Base-by-base conservation (phyloP, 2,888 invertebrate genomes). In the Phengaris alcon region DNA sequence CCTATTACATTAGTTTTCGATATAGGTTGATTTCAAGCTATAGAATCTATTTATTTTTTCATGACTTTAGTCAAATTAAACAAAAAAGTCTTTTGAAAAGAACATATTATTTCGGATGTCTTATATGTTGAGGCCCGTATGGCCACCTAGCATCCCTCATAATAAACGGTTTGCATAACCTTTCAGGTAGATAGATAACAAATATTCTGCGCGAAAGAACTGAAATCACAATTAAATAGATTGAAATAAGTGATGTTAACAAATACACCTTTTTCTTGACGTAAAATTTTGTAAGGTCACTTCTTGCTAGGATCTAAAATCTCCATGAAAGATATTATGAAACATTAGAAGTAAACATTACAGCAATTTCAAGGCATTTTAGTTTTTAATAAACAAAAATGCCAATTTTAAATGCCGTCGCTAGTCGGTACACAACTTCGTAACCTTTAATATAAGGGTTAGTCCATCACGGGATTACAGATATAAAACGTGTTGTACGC, bases 401-500 rank as follows among this genome's bases (percentile, higher is more conserved):
- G 3, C 10, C 35, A 44, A 35, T 64, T 64, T 64, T 6, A 15
- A 44, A 15, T 1, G 59, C 59, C 22, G 5, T 1, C 57, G 4
- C 15, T 9, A 59, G 5, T 1, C 57, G 4, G 7, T 9, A 59
- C 4, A 59, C 22, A 5, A 9, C 59, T 35, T 35, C 35, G 35
- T 64, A 64, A 44, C 54, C 52, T 72, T 72, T 72, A 72, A 52
- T 72, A 52, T 35, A 35, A 54, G 81, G 83, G 82, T 80, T 82
- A 82, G 81, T 81, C 81, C 81, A 81, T 82, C 82, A 81, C 77
- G 78, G 83, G 84, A 85, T 86, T 88, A 86, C 84, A 81, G 78
- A 82, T 85, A 87, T 90, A 88, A 90, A 91, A 90, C 88, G 89
- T 85, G 89, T 88, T 85, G 88, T 83, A 82, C 84, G 89, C 89